Evolutionary conservation across 2,888 invertebrate species (phyloP), one percentile per base, ranked within the genome.

Genomic region (Standfussiana lucernea): DNA sequence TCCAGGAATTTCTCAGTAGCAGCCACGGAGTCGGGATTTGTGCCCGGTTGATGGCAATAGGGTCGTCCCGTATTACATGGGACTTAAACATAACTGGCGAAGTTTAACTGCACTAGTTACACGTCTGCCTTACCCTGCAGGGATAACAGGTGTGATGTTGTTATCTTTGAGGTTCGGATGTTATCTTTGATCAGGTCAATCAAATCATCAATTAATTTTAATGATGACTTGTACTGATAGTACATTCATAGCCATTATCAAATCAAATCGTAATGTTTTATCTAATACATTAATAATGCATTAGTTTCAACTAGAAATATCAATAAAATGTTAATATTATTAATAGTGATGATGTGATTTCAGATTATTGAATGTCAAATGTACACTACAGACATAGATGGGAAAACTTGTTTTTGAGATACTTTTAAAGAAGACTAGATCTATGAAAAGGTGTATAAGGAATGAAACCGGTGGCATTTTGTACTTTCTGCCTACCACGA

Each of bases 301-400:
- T 80, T 56, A 72, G 35, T 59, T 42, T 24, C 28, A 56, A 72
- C 56, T 56, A 15, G 47, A 80, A 28, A 78, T 78, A 72, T 47
- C 53, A 56, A 42, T 28, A 56, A 47, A 21, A 47, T 47, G 32
- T 21, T 75, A n/a, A 40, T 64, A 7, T 64, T 64, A 5, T 35
- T 24, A 64, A 70, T 40, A 71, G 28, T 21, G 2, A 6, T 62
- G 62, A 56, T 56, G 8, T 15, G 11, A 11, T 37, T n/a, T 24
- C 0, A 61, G 15, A 42, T 68, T 24, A 18, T 24, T 62, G 28
- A 77, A 77, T 64, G 77, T 79, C 79, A 77, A 65, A 42, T 42
- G 11, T 59, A 28, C 1, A 21, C 18, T 47, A 40, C 7, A 37
- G 35, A 70, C 21, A 13, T 53, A 70, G 1, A 53, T 70, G 35